phyloP scores from a whole-genome alignment of 2,888 invertebrate species.

The Chymomyza amoena region DNA sequence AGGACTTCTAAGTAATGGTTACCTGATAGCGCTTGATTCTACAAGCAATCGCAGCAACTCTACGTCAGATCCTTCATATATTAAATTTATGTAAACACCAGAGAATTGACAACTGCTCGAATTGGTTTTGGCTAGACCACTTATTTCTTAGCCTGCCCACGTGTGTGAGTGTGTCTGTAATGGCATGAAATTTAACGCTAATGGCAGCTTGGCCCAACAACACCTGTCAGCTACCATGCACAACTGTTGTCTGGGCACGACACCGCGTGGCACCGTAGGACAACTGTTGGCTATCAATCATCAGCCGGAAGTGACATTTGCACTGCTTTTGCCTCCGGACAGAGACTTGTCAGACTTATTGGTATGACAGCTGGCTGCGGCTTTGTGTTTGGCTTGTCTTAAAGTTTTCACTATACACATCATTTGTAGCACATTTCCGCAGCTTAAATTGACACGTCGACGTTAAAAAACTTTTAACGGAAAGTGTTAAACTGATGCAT shows the following conservation, averaged over 20 bases:
- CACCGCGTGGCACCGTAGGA: neutral
- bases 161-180: neutral
- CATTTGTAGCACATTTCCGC: constrained; percentile 1
- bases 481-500: constrained; percentile 4
- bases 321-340: neutral
- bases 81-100: too few relatives aligned
- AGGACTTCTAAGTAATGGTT: too few relatives aligned
- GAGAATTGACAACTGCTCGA: too few relatives aligned
- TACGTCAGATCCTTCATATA: too few relatives aligned
- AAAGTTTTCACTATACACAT: neutral
- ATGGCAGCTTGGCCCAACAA: constrained; percentile 16
- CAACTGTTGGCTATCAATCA: constrained; percentile 47
- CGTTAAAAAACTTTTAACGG: neutral
- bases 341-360: neutral
- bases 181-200: constrained; percentile 16
- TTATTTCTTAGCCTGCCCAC: too few relatives aligned
- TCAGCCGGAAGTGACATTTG: constrained; percentile 33
- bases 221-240: constrained; percentile 19
- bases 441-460: neutral
- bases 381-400: neutral
- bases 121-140: too few relatives aligned
- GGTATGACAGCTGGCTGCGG: neutral
- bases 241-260: neutral
- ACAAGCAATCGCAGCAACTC: too few relatives aligned
- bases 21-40: too few relatives aligned